A percentile compares a stretch with the other conserved stretches of the same genome.
Evolutionary conservation across 2,888 invertebrate genomes (phyloP).

Genomic region (Galerucella calmariensis): DNA sequence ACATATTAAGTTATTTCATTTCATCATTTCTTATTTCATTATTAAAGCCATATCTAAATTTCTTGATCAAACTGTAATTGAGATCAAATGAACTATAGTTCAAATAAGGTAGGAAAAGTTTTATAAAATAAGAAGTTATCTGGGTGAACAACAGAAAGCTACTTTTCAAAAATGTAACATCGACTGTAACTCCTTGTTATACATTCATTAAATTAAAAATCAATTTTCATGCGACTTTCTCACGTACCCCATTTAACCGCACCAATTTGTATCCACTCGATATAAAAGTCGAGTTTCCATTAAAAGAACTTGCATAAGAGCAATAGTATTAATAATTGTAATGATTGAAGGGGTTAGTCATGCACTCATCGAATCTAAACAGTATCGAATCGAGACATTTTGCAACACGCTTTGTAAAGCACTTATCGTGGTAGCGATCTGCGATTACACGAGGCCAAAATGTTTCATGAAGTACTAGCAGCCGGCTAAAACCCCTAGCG

Average conservation of each 20-base stretch:
- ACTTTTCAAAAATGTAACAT: no score
- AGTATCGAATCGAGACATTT: slow-evolving; percentile 59
- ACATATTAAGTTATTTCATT: no score
- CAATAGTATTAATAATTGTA: slow-evolving; percentile 34
- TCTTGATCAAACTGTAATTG: no score
- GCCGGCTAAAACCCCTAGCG: slow-evolving; percentile 40
- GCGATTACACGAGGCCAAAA: slow-evolving; percentile 40
- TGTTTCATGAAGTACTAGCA: slow-evolving; percentile 45
- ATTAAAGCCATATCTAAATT: no score
- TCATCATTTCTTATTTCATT: no score
- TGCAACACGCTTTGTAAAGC: slow-evolving; percentile 51
- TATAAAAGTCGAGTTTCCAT: slow-evolving; percentile 12
- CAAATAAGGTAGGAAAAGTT: no score
- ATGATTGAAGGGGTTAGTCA: slow-evolving; percentile 53
- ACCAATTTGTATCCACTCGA: slow-evolving; percentile 8
- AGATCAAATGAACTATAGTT: no score
- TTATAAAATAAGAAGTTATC: no score
- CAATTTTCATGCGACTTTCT: background rate
- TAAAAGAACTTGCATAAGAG: slow-evolving; percentile 47
- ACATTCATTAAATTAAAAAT: background rate
- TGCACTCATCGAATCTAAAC: slow-evolving; percentile 58
- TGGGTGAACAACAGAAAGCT: no score
- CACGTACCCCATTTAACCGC: slow-evolving; percentile 6
- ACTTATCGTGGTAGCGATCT: slow-evolving; percentile 50
- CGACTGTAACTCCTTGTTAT: no score